These are phyloP conservation scores for Oncorhynchus masou DNA, from an alignment of 2,113 vertebrate species.

Conservation along the genomic window DNA sequence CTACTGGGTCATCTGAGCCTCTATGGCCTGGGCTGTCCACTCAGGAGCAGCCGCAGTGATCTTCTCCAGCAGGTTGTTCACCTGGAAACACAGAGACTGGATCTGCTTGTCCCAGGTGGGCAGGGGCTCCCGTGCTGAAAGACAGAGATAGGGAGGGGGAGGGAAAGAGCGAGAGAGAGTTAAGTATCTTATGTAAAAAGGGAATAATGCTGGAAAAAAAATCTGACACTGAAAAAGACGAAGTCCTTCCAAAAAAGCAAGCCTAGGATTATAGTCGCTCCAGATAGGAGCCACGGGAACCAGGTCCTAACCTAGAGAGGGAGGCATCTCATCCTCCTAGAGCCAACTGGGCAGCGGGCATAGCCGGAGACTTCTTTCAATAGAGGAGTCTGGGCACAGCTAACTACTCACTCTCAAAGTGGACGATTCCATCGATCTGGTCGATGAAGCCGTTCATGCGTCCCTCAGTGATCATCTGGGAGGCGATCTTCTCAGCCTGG, in stretches of 20 bases:
- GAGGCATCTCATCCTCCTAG: background rate
- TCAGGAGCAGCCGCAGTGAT: conserved; percentile 92
- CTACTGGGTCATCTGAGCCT: conserved; percentile 95
- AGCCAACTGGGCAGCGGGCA: background rate
- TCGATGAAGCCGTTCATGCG: conserved; percentile 99
- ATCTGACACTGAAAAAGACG: background rate
- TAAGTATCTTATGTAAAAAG: background rate
- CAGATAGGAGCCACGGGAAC: background rate
- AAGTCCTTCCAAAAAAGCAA: background rate
- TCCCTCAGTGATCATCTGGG: conserved; percentile 99
- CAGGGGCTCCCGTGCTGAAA: conserved; percentile 90
- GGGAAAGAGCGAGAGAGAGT: too few relatives aligned
- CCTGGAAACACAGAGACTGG: conserved; percentile 97
- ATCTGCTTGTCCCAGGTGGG: conserved; percentile 99
- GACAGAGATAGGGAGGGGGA: too few relatives aligned
- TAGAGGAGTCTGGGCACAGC: background rate
- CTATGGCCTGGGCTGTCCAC: conserved; percentile 95
- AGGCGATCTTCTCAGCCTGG: conserved; percentile 97
- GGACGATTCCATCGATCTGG: conserved; percentile 97
- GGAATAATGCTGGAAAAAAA: background rate
- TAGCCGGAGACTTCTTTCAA: background rate
- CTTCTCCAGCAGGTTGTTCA: conserved; percentile 97
- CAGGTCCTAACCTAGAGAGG: background rate
- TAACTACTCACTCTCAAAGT: conserved; percentile 93
- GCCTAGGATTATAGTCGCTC: too few relatives aligned